Evolutionary conservation across 2,888 invertebrate genomes (phyloP).

Genomic region (Biston stratarius): DNA sequence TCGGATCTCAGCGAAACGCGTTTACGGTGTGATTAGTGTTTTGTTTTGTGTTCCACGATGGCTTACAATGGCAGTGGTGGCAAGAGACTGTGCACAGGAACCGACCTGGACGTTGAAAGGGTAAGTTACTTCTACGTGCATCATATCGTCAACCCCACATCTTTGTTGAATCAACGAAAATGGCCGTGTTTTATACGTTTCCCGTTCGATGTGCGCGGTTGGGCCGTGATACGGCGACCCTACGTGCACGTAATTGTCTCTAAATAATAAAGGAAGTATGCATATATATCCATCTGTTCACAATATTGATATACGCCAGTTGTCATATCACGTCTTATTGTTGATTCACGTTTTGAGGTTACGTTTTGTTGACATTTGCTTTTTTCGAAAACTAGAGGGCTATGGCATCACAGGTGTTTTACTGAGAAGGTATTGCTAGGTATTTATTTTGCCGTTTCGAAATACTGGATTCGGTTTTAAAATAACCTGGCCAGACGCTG

Average conservation of each 20-base stretch:
- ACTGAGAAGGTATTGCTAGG: background rate
- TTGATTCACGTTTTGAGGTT: slow-evolving; percentile 83
- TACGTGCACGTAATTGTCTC: slow-evolving; percentile 41
- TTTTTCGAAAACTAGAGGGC: slow-evolving; percentile 42
- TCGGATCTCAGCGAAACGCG: slow-evolving; percentile 68
- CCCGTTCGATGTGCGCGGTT: slow-evolving; percentile 70
- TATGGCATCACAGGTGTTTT: slow-evolving; percentile 23
- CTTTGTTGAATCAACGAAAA: slow-evolving; percentile 72
- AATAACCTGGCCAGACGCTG: slow-evolving; percentile 64
- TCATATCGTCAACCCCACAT: slow-evolving; percentile 59
- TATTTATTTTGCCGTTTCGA: slow-evolving; percentile 46
- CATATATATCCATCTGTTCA: slow-evolving; percentile 39
- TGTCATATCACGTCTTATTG: slow-evolving; percentile 74
- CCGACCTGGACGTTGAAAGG: slow-evolving; percentile 83
- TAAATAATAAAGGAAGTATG: slow-evolving; percentile 44
- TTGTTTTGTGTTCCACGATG: slow-evolving; percentile 89
- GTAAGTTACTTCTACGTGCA: slow-evolving; percentile 64
- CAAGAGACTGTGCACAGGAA: slow-evolving; percentile 84
- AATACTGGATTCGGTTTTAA: slow-evolving; percentile 56
- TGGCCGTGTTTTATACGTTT: slow-evolving; percentile 82
- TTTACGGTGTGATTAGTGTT: slow-evolving; percentile 84
- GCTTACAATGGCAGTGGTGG: slow-evolving; percentile 90
- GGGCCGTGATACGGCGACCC: slow-evolving; percentile 47
- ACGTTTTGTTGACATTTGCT: slow-evolving; percentile 77
- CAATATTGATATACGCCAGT: slow-evolving; percentile 54